Conservation (phyloP, 2,797 vertebrate species). For the Epinephelus awoara region DNA sequence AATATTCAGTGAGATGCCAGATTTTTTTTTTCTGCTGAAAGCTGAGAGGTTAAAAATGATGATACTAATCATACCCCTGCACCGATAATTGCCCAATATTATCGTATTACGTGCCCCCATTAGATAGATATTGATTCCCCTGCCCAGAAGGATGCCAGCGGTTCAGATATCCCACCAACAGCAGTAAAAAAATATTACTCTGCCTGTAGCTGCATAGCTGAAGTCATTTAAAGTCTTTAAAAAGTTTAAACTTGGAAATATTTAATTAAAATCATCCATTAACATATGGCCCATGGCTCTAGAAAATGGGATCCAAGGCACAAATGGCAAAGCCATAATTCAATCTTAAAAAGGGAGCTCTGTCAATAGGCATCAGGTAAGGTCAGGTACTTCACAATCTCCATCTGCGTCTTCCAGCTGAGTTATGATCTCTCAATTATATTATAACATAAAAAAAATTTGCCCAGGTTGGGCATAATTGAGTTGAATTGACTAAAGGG, state of each 20-base stretch:
- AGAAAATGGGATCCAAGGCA: conserved; percentile 71
- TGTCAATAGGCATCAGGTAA: conserved; percentile 77
- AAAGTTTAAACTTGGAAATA: conserved; percentile 74
- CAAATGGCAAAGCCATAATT: conserved; percentile 84
- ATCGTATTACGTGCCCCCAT: conserved; percentile 70
- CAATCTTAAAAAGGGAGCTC: conserved; percentile 69
- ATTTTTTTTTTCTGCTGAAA: conserved; percentile 54
- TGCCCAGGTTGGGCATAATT: conserved; percentile 66
- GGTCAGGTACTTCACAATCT: conserved; percentile 73
- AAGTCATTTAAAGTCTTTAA: conserved; percentile 70
- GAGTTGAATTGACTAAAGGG: conserved; percentile 65
- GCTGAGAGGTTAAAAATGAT: conserved; percentile 66
- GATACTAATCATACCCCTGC: conserved; percentile 68
- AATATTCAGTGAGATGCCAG: conserved; percentile 50
- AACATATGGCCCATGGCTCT: conserved; percentile 73
- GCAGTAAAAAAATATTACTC: conserved; percentile 54
- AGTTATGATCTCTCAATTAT: conserved; percentile 79
- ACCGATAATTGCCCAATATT: conserved; percentile 76
- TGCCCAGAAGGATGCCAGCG: conserved; percentile 53
- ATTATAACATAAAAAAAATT: conserved; percentile 65
- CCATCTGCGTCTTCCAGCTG: conserved; percentile 70
- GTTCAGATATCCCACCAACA: conserved; percentile 59
- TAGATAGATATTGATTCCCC: conserved; percentile 74
- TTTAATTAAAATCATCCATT: conserved; percentile 78
- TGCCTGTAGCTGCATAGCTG: conserved; percentile 44